Evolutionary conservation across 2,797 vertebrate species (phyloP), one percentile per base, ranked within the genome.

Genomic region (Spheniscus humboldti): DNA sequence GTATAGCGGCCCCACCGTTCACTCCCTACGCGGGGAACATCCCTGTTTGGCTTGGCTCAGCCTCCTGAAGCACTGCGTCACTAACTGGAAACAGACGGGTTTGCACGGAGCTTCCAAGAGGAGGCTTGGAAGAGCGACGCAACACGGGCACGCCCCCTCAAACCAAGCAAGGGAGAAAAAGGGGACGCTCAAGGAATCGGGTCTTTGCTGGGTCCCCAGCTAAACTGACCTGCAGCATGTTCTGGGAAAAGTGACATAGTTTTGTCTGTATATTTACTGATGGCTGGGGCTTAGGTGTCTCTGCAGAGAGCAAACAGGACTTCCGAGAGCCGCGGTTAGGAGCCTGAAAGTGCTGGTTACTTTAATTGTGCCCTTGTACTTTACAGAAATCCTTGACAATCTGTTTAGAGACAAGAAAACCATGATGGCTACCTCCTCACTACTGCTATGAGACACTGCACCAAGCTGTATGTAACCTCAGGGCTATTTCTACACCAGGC

Each of bases 21-120:
- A 43, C 31, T 88, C 28, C 48, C 28, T 25, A 41, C 33, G 27
- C 22, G 10, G 20, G 89, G 81, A 94, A 76, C 81, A 75, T 91
- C 91, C 78, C 60, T 88, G 91, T 92, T 92, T 88, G 75, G 59
- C 31, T 96, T 97, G 96, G 94, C 74, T 88, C 57, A 22, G 53
- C 31, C 50, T 43, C 66, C 92, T 35, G 15, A 35, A 92, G 82
- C 0, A 0, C 87, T 48, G 67, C 15, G 10, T 90, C 81, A 94
- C 63, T 95, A 81, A 95, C 86, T 87, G 83, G 86, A 92, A 97
- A 53, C 74, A 75, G 80, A 27, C 3, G 0, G 35, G 23, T 66
- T 75, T 74, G 88, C 81, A 75, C 1, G 2, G 57, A 68, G 79
- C 66, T 92, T 95, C 96, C 93, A 92, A 91, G 68, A 96, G 93